Conservation (phyloP, 2,888 invertebrate genomes). For the Thymelicus acteon region DNA sequence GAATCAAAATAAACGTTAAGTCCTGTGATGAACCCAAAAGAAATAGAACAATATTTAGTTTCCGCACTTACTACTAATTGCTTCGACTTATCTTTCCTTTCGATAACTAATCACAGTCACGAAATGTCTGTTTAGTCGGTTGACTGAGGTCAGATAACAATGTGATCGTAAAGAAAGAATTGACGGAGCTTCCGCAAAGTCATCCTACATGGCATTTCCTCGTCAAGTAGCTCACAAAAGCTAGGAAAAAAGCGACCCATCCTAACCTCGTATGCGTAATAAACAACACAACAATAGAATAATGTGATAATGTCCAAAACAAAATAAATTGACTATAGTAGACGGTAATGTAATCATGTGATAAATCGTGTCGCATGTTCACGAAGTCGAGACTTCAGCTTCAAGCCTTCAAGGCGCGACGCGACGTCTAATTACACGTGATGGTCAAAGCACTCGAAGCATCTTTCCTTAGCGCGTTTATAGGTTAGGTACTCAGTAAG, state of each 20-base stretch:
- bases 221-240: not conserved
- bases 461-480: constrained; percentile 28
- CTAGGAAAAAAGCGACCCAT: not conserved
- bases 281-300: not conserved
- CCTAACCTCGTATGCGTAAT: not conserved
- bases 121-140: not conserved
- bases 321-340: not conserved
- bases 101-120: not conserved
- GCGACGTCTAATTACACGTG: constrained; percentile 32
- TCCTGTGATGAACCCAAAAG: too few species aligned
- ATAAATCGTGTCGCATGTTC: constrained; percentile 30
- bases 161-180: not conserved
- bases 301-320: not conserved
- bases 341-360: not conserved
- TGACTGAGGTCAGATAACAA: not conserved
- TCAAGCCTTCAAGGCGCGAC: constrained; percentile 8
- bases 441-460: constrained; percentile 31
- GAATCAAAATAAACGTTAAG: too few species aligned
- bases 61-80: too few species aligned
- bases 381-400: constrained; percentile 23
- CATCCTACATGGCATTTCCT: not conserved
- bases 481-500: constrained; percentile 44
- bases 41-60: too few species aligned
- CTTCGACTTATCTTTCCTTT: not conserved
- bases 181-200: not conserved